phyloP scores from a whole-genome alignment of 2,888 invertebrate genomes.

The Agrenia bidenticulata region DNA sequence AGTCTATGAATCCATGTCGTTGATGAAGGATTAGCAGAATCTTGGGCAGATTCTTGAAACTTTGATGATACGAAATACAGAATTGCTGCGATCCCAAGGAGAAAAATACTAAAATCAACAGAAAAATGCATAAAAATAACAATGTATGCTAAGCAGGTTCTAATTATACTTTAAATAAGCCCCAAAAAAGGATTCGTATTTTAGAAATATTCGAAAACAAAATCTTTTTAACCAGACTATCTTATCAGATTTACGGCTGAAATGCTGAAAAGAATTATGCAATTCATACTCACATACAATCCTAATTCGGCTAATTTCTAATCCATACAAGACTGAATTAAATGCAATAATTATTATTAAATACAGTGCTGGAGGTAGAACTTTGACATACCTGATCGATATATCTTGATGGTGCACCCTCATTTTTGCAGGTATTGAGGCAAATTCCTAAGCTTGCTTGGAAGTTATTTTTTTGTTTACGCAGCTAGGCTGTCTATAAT shows the following conservation, averaged over 20 bases:
- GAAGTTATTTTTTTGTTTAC: too few relatives aligned
- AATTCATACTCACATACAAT: too few relatives aligned
- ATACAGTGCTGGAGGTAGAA: too few relatives aligned
- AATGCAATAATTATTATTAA: too few relatives aligned
- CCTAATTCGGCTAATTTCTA: too few relatives aligned
- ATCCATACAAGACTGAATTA: too few relatives aligned
- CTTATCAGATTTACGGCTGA: not conserved
- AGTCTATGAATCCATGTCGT: slow-evolving; percentile 72
- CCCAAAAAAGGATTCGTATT: too few relatives aligned
- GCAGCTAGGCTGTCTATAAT: too few relatives aligned
- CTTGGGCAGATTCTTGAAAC: slow-evolving; percentile 55
- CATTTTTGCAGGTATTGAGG: too few relatives aligned
- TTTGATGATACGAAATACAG: slow-evolving; percentile 59
- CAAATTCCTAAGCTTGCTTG: too few relatives aligned
- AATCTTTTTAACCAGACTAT: too few relatives aligned
- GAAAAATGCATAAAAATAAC: slow-evolving; percentile 53
- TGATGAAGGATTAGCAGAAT: slow-evolving; percentile 37
- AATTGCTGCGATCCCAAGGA: slow-evolving; percentile 58
- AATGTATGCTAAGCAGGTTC: not conserved
- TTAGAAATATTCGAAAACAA: not conserved
- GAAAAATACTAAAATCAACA: slow-evolving; percentile 58
- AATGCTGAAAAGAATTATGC: not conserved
- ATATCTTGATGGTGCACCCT: slow-evolving; percentile 40
- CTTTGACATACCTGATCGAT: slow-evolving; percentile 35
- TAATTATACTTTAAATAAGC: not conserved